phyloP scores from a whole-genome alignment of 1,140 invertebrate genomes.

The Ooceraea biroi region DNA sequence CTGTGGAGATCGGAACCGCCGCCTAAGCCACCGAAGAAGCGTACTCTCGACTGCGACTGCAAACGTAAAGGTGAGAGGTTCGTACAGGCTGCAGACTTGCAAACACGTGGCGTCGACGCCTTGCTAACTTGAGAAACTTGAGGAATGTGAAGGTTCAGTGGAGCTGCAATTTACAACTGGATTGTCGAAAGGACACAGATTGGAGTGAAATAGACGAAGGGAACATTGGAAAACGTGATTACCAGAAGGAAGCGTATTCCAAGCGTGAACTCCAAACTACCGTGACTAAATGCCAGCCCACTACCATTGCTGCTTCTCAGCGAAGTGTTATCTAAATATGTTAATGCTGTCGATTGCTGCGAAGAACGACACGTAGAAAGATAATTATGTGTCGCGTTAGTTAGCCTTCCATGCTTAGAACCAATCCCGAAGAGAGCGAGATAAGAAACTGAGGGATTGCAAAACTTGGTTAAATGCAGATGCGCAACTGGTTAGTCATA shows the following conservation, averaged over 20 bases:
- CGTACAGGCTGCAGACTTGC: neutral
- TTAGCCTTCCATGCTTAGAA: constrained; percentile 55
- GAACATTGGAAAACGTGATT: neutral
- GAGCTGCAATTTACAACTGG: constrained; percentile 30
- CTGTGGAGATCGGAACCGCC: constrained; percentile 90
- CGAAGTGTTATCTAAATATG: constrained; percentile 27
- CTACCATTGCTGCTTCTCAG: constrained; percentile 48
- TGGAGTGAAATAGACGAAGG: neutral
- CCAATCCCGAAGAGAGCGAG: constrained; percentile 36
- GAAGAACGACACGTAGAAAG: neutral
- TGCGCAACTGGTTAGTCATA: constrained; percentile 53
- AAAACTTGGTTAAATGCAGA: constrained; percentile 56
- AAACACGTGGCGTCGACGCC: neutral
- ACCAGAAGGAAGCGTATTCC: constrained; percentile 23
- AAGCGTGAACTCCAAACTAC: constrained; percentile 55
- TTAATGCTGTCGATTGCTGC: constrained; percentile 33
- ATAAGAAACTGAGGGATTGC: constrained; percentile 30
- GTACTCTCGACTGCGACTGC: constrained; percentile 85
- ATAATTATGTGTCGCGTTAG: constrained; percentile 26
- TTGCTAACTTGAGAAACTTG: constrained; percentile 33
- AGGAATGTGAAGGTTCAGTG: constrained; percentile 28
- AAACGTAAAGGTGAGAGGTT: constrained; percentile 64
- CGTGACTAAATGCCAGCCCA: constrained; percentile 19
- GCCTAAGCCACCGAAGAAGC: constrained; percentile 87
- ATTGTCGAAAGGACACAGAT: neutral